phyloP scores from a whole-genome alignment of 2,797 vertebrate species.

The Macropodus opercularis region DNA sequence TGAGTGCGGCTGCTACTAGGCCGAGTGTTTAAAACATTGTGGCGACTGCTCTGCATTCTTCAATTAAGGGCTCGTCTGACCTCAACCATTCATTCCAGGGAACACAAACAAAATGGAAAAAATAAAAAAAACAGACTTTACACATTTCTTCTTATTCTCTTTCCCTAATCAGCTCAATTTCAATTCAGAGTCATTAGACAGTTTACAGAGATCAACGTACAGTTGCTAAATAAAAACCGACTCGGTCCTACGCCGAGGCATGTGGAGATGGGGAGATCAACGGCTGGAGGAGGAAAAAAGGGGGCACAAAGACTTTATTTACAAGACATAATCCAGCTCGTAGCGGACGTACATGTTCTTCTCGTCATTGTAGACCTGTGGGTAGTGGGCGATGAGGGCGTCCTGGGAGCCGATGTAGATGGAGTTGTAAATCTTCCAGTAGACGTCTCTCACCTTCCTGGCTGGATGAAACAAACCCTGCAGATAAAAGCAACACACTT shows the following conservation, averaged over 20 bases:
- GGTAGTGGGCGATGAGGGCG: slow-evolving; percentile 97
- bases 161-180: slow-evolving; percentile 39
- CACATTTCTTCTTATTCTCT: slow-evolving; percentile 43
- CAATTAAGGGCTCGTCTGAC: slow-evolving; percentile 46
- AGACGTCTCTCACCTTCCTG: slow-evolving; percentile 97
- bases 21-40: slow-evolving; percentile 67
- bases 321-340: slow-evolving; percentile 96
- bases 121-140: slow-evolving; percentile 66
- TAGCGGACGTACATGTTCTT: slow-evolving; percentile 97
- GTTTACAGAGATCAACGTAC: slow-evolving; percentile 41
- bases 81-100: slow-evolving; percentile 43
- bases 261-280: not conserved
- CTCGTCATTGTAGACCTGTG: slow-evolving; percentile 97
- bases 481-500: not conserved
- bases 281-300: slow-evolving; percentile 4
- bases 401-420: slow-evolving; percentile 99
- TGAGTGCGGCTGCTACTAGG: slow-evolving; percentile 68
- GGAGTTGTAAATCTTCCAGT: slow-evolving; percentile 99
- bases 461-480: slow-evolving; percentile 98
- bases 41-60: slow-evolving; percentile 52
- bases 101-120: slow-evolving; percentile 46
- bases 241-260: slow-evolving; percentile 33
- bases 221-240: slow-evolving; percentile 53
- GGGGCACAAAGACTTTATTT: slow-evolving; percentile 70
- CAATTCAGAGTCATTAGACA: slow-evolving; percentile 25